Conservation (phyloP, 2,113 vertebrate genomes). For the Microcebus griseorufus region DNA sequence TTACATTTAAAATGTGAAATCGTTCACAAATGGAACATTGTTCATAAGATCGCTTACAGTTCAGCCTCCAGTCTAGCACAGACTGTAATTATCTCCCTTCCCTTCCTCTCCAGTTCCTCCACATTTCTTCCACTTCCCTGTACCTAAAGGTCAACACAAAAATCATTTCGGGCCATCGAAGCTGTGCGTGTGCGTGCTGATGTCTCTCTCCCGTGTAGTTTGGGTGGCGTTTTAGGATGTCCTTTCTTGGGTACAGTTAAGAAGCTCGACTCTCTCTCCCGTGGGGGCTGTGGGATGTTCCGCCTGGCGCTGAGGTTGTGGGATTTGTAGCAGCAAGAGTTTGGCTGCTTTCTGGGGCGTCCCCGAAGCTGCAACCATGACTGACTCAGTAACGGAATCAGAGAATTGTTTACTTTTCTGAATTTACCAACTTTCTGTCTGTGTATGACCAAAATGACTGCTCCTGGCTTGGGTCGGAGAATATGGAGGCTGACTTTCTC, state of each 20-base stretch:
- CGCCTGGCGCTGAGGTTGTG: neutral
- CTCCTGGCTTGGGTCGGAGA: rapidly evolving
- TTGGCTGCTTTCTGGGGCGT: neutral
- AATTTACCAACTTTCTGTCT: neutral
- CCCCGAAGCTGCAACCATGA: rapidly evolving
- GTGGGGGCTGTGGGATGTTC: rapidly evolving
- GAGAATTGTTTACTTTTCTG: neutral
- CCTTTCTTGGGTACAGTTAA: neutral
- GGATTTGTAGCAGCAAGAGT: neutral
- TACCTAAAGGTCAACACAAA: neutral
- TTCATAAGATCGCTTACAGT: rapidly evolving
- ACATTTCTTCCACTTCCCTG: neutral
- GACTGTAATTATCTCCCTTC: neutral
- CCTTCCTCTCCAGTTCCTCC: no score
- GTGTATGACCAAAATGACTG: rapidly evolving
- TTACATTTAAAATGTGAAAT: neutral
- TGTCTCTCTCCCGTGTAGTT: rapidly evolving
- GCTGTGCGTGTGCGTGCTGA: neutral
- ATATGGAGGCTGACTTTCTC: rapidly evolving
- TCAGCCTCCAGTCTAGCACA: rapidly evolving
- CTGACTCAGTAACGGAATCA: rapidly evolving
- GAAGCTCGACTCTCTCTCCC: neutral
- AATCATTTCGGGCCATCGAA: rapidly evolving
- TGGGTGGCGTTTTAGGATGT: neutral
- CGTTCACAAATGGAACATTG: rapidly evolving